Conservation (phyloP, 2,113 vertebrate genomes). For the Lycocorax pyrrhopterus region DNA sequence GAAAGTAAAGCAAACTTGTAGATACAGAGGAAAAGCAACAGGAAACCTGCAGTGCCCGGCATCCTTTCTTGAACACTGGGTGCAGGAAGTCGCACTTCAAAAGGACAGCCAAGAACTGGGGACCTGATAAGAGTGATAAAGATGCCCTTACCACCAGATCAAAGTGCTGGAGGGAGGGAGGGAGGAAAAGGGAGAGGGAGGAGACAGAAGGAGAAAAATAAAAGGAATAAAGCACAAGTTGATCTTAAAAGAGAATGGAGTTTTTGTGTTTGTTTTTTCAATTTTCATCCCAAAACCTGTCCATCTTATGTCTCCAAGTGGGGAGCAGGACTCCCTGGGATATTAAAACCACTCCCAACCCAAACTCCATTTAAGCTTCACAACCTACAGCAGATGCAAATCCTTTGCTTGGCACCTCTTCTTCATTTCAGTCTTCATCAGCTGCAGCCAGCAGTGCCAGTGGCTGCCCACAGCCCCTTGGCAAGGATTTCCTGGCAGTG, state of each 20-base stretch:
- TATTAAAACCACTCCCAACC: not conserved
- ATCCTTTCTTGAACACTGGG: conserved; percentile 30
- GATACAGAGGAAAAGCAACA: conserved; percentile 39
- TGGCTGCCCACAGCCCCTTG: not conserved
- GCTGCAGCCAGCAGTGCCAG: not conserved
- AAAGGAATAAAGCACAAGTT: not conserved
- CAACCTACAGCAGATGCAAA: not conserved
- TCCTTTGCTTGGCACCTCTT: not conserved
- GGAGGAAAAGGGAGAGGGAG: not conserved
- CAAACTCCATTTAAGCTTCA: not conserved
- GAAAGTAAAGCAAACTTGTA: conserved; percentile 4
- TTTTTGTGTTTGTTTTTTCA: not conserved
- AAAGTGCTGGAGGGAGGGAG: not conserved
- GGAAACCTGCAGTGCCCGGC: conserved; percentile 36
- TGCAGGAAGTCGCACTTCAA: conserved; percentile 53
- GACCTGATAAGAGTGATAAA: conserved; percentile 38
- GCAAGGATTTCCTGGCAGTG: not conserved
- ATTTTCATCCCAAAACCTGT: not conserved
- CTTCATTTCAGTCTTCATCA: conserved; percentile 21
- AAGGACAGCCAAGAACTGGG: not conserved
- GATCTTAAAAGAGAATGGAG: not conserved
- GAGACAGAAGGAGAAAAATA: not conserved
- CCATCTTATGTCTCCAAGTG: not conserved
- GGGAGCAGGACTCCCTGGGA: not conserved
- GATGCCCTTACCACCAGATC: conserved; percentile 6